Evolutionary conservation across 2,797 vertebrate genomes (phyloP), one percentile per base, ranked within the genome.

Genomic region (Amniataba percoides): DNA sequence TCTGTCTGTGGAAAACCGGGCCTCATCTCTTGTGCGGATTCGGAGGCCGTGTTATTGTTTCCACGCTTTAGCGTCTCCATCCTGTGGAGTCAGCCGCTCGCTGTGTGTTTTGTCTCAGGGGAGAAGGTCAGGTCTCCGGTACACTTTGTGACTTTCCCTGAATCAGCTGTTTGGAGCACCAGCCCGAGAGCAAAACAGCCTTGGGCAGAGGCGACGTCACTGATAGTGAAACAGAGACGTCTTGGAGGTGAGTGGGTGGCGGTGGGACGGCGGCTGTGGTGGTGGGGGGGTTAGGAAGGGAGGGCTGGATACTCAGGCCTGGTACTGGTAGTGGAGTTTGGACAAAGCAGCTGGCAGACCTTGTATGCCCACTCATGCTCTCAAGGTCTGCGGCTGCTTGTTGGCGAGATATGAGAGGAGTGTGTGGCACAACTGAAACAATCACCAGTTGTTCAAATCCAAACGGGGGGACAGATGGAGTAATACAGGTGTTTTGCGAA

Each of bases 31-130:
- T 9, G 57, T 59, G 77, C 48, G 51, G 82, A 89, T 87, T 82
- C 79, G 51, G 83, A 83, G 80, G 72, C 68, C 3, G 19, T 95
- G 93, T 95, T 95, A 92, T 95, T 95, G 92, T 95, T 95, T 94
- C 94, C 90, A 86, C 18, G 52, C 86, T 78, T 7, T 36, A 74
- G 55, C 73, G 88, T 92, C 92, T 93, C 93, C 91, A 88, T 94
- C 94, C 92, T 93, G 94, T 87, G 84, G 85, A 89, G 89, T 83
- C 88, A 72, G 81, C 16, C 77, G 79, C 85, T 80, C 86, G 80
- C 81, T 58, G 66, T 85, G 85, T 98, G 95, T 98, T 98, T 94
- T 97, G 97, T 95, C 97, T 98, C 92, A 93, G 73, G 85, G 58
- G 83, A 94, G 96, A 98, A 97, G 96, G 97, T 96, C 94, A 92